These are phyloP conservation scores for Oscarella lobularis DNA, from an alignment of 37 sponge, comb jelly and placozoan genomes.

Conservation along the genomic window DNA sequence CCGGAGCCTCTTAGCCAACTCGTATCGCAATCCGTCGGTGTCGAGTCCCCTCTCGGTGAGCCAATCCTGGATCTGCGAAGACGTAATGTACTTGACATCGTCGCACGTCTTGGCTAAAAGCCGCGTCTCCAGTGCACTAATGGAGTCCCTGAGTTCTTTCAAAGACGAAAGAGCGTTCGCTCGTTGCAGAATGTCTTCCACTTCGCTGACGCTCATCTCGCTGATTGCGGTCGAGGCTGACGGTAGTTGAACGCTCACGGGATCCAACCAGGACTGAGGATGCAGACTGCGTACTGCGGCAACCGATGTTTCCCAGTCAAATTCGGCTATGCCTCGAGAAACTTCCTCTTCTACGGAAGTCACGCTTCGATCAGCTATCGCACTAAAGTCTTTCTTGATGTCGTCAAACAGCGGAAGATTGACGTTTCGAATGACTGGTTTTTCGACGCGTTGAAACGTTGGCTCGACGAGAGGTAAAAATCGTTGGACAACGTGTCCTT, in stretches of 20 bases:
- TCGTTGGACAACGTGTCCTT: slow-evolving; percentile 40
- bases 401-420: neutral
- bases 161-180: neutral
- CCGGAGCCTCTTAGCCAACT: neutral
- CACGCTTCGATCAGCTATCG: neutral
- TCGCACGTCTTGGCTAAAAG: neutral
- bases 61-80: neutral
- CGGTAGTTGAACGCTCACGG: neutral
- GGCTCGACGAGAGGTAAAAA: neutral
- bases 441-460: neutral
- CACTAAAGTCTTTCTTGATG: neutral
- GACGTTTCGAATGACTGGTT: neutral
- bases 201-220: neutral
- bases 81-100: neutral
- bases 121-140: neutral
- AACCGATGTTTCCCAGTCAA: neutral
- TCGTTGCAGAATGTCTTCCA: neutral
- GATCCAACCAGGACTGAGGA: neutral
- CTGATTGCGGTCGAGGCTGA: neutral
- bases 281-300: neutral
- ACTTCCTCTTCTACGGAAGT: neutral
- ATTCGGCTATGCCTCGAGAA: neutral
- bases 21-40: neutral
- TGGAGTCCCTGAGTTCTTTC: neutral
- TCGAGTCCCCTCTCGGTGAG: neutral